Evolutionary conservation across 2,113 vertebrate species (phyloP).

Genomic region (Saimiri boliviensis): DNA sequence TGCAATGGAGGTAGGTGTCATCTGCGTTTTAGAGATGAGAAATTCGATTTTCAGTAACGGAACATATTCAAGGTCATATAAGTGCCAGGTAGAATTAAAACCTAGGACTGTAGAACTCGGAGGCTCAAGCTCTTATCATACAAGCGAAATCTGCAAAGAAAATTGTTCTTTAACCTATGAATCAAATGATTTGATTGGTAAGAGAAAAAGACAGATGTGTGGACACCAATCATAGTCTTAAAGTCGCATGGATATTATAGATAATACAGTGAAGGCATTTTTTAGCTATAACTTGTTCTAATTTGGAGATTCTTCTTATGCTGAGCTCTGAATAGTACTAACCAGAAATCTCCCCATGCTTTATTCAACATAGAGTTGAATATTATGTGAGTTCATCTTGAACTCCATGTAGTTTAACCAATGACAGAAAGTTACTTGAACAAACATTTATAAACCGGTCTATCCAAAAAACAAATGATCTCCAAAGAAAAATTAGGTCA

Average conservation of each 20-base stretch:
- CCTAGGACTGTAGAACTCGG: neutral
- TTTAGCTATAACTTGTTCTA: neutral
- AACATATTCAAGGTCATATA: conserved; percentile 40
- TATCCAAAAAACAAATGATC: neutral
- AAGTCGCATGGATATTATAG: neutral
- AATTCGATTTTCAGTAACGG: conserved; percentile 5
- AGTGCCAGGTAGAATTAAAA: conserved; percentile 55
- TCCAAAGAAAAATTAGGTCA: conserved; percentile 40
- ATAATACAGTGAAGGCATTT: neutral
- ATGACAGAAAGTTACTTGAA: neutral
- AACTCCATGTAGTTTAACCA: neutral
- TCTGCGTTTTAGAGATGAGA: conserved; percentile 34
- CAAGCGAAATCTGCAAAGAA: conserved; percentile 5
- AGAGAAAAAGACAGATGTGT: neutral
- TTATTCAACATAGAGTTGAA: neutral
- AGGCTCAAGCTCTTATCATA: neutral
- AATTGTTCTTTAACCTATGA: conserved; percentile 42
- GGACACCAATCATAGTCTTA: conserved; percentile 27
- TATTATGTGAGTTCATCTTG: neutral
- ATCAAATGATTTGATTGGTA: conserved; percentile 1
- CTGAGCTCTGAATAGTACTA: conserved; percentile 4
- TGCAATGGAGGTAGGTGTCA: neutral
- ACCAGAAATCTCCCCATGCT: conserved; percentile 31
- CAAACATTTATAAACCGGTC: neutral
- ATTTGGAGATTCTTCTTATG: conserved; percentile 32